Evolutionary conservation across 2,797 vertebrate genomes (phyloP), one percentile per base, ranked within the genome.

Genomic region (Schizothorax lantsangensis): DNA sequence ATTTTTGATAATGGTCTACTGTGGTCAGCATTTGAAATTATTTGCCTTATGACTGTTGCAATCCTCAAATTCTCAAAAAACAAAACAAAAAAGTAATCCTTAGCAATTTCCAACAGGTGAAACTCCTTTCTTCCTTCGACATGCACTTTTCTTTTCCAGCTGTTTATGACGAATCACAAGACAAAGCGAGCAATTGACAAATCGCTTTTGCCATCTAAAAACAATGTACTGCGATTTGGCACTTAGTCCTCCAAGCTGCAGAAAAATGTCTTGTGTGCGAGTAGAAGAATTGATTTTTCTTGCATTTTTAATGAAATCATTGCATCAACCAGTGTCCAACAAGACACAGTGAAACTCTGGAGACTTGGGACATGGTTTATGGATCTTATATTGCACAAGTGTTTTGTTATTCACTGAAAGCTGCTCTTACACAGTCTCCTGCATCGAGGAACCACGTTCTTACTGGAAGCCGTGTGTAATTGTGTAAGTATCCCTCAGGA

Each of bases 321-420:
- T 62, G 49, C 47, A 87, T 83, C 68, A 89, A 92, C 91, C 86
- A 83, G 91, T 93, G 91, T 84, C 47, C 1, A 79, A 77, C 49
- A 82, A 68, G 26, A 54, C 6, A 12, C 59, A 57, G 4, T 40
- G 49, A 72, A 47, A 62, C 82, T 62, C 82, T 62, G 54, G 82
- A 73, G 82, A 84, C 5, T 68, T 17, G 17, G 43, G 45, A 66
- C n/a, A 17, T 14, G 30, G 15, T 30, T 66, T 64, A 45, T 52
- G 33, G 38, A 49, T 64, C 26, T 36, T 9, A 33, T 26, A 40
- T 59, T 79, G 64, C 64, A 40, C 40, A 11, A 36, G 26, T 8
- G 45, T 40, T 36, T 21, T 57, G 36, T 40, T 79, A 66, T 68
- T 62, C 10, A 64, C 40, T 49, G n/a, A 77, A 21, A 36, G 36